Evolutionary conservation across 2,888 invertebrate species (phyloP), one percentile per base, ranked within the genome.

Genomic region (Callyntrura guangdongensis): DNA sequence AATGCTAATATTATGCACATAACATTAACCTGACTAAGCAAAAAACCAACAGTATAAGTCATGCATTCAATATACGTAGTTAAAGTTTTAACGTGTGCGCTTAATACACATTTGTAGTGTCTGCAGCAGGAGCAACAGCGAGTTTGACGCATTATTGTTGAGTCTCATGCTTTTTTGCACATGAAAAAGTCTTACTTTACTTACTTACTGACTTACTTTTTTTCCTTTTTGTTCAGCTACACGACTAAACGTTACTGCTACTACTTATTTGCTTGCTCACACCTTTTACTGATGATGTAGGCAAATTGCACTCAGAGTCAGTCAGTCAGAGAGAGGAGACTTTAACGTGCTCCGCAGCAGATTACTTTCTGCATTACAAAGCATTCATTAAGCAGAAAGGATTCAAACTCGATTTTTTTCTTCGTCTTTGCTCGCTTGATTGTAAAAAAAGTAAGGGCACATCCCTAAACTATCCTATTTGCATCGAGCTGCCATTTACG

Each of bases 141-240:
- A 72, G 25, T 6, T n/a, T 27, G 49, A 74, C 53, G 36, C 6
- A 36, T 49, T 20, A 3, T 22, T 8, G 8, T 47, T 49, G 47
- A 49, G 25, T 56, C 59, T 81, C 59, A 59, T 81, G 81, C 59
- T 81, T 81, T 81, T 81, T 56, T 59, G 59, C 81, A 81, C 81
- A 81, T 81, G 67, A 84, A 69, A 74, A 87, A 88, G 88, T n/a
- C 86, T 79, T 86, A 79, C 79, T 88, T 88, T 88, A 88, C 88
- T 88, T 88, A 72, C 88, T 88, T 88, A 88, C 88, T 88, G 88
- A 88, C 88, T 88, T 88, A 88, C 88, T 88, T 88, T 82, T 81
- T 82, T 79, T 27, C 47, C 56, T 59, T 69, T 47, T 74, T 74
- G 74, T 53, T 74, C 74, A 53, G 22, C 6, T 20, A 20, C 49